Percentiles rank a stretch among this genome's conserved stretches.
phyloP scores from a whole-genome alignment of 2,888 invertebrate genomes.

The Orgyia antiqua region DNA sequence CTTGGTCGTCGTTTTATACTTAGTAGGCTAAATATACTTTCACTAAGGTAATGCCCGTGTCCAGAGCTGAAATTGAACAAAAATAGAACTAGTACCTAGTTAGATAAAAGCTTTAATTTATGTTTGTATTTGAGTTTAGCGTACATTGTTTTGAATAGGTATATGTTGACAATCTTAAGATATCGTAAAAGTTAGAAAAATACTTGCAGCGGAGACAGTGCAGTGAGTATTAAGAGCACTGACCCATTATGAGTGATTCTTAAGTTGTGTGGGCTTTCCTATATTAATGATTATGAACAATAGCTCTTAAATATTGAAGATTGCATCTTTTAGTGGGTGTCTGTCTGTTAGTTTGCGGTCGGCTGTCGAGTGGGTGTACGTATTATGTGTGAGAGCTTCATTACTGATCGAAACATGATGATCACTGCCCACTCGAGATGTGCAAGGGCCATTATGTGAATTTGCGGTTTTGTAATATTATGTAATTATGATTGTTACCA shows the following conservation, averaged over 20 bases:
- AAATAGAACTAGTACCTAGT: no score
- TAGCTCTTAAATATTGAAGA: conserved; percentile 27
- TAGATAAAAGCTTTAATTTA: no score
- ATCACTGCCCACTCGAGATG: conserved; percentile 31
- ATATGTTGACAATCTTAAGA: no score
- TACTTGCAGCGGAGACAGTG: no score
- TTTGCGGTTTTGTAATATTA: no score
- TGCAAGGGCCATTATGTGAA: neutral
- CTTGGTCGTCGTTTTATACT: no score
- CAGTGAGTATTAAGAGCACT: conserved; percentile 18
- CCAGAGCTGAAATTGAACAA: no score
- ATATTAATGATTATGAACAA: conserved; percentile 38
- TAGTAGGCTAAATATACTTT: no score
- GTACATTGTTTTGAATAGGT: no score
- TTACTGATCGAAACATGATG: conserved; percentile 29
- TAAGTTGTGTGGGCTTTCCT: conserved; percentile 9
- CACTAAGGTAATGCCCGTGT: no score
- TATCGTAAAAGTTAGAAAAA: no score
- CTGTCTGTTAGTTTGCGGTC: conserved; percentile 8
- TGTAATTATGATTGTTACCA: conserved; percentile 17
- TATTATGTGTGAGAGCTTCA: conserved; percentile 19
- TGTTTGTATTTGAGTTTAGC: no score
- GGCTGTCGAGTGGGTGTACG: conserved; percentile 14
- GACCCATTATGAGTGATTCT: conserved; percentile 13
- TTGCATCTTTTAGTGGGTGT: conserved; percentile 30